A percentile compares a stretch with the other conserved stretches of the same genome.
phyloP scores from a whole-genome alignment of 2,797 vertebrate species.

The Micrastur ruficollis region DNA sequence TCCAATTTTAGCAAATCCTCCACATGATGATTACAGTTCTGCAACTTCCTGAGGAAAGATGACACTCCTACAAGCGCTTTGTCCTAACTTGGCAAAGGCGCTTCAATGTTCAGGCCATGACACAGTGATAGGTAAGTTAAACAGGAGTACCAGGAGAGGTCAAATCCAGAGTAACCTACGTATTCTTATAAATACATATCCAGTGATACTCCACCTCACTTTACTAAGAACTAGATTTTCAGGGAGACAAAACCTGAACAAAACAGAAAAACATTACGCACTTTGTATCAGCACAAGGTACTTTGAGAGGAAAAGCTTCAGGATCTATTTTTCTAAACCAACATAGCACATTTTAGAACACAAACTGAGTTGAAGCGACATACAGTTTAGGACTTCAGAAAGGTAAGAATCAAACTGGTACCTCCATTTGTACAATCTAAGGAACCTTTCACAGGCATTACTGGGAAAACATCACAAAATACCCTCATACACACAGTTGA shows the following conservation, averaged over 20 bases:
- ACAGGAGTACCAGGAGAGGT: background rate
- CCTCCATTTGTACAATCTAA: background rate
- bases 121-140: background rate
- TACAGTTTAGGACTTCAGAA: background rate
- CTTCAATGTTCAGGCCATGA: background rate
- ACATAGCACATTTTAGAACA: background rate
- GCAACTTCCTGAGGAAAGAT: background rate
- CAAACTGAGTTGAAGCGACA: background rate
- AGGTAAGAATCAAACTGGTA: background rate
- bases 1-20: background rate
- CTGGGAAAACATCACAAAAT: background rate
- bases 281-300: background rate
- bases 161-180: background rate
- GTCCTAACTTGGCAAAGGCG: background rate
- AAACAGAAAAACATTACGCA: background rate
- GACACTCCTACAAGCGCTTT: background rate
- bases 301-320: background rate
- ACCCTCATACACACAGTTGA: background rate
- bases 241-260: background rate
- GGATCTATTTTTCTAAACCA: background rate
- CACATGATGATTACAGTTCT: background rate
- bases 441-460: background rate
- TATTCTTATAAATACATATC: background rate
- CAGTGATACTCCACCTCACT: background rate
- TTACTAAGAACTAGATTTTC: background rate